Evolutionary conservation across 2,888 invertebrate species (phyloP).

Genomic region (Leptinotarsa peninsularis): DNA sequence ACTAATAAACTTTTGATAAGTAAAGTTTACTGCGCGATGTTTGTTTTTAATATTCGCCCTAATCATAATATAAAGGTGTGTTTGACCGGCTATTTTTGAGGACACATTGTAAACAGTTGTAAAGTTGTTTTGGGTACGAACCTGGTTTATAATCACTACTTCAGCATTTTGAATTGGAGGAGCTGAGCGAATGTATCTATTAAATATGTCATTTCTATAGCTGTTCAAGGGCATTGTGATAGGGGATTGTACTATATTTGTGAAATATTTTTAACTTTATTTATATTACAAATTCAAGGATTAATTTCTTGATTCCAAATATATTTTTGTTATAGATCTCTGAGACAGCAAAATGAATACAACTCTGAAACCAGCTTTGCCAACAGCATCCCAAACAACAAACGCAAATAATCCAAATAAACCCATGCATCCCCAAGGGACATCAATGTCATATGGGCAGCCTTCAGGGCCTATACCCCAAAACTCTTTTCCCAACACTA

Average conservation of each 20-base stretch:
- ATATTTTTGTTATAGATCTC: constrained; percentile 35
- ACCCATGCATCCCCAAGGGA: constrained; percentile 61
- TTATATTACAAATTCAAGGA: background rate
- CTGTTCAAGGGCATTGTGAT: constrained; percentile 4
- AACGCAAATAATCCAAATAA: constrained; percentile 57
- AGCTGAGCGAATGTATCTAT: background rate
- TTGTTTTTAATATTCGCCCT: background rate
- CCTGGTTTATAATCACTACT: no score
- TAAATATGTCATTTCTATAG: background rate
- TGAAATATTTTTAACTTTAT: background rate
- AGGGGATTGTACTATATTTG: background rate
- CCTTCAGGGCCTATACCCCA: constrained; percentile 58
- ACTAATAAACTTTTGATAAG: background rate
- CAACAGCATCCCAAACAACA: constrained; percentile 66
- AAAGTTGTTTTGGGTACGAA: no score
- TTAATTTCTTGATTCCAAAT: background rate
- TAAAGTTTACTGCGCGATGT: constrained; percentile 8
- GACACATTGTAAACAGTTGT: background rate
- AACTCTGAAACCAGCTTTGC: constrained; percentile 72
- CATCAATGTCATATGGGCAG: constrained; percentile 55
- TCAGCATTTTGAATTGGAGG: background rate
- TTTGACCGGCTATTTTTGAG: constrained; percentile 25
- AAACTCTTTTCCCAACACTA: constrained; percentile 53
- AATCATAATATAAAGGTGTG: constrained; percentile 22
- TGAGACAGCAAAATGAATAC: constrained; percentile 69